Percentiles rank a stretch among this genome's conserved stretches.
Evolutionary conservation across 1,140 invertebrate genomes (phyloP).

Genomic region (Stenopsyche tienmushanensis): DNA sequence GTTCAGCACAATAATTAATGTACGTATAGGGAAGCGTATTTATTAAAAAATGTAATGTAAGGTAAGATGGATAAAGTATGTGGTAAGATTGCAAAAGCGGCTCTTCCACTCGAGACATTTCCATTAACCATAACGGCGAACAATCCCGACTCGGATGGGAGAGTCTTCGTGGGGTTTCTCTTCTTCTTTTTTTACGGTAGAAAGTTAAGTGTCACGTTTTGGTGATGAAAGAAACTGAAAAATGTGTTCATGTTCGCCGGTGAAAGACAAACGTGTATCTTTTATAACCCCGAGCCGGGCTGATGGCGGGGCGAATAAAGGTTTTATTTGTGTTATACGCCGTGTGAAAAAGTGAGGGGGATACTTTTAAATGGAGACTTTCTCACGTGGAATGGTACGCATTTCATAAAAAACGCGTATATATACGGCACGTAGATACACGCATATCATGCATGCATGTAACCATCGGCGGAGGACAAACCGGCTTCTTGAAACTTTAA

Average conservation of each 20-base stretch:
- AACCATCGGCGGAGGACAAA: no score
- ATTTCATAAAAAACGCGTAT: no score
- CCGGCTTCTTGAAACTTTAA: no score
- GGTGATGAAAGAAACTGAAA: conserved; percentile 12
- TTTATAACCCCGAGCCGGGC: background rate
- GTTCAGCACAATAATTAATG: background rate
- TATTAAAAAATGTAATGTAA: background rate
- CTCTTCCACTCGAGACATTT: background rate
- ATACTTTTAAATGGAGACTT: no score
- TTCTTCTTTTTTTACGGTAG: conserved; percentile 8
- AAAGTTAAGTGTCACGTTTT: conserved; percentile 14
- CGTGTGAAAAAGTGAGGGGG: no score
- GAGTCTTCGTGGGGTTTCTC: background rate
- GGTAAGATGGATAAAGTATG: background rate
- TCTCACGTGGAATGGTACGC: no score
- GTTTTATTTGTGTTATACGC: background rate
- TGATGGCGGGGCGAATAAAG: background rate
- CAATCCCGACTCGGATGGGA: no score
- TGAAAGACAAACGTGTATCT: conserved; percentile 17
- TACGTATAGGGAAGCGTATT: background rate
- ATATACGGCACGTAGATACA: no score
- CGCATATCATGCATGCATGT: no score
- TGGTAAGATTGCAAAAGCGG: background rate
- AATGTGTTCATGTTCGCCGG: conserved; percentile 10
- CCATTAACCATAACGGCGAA: background rate